Evolutionary conservation across 37 sponge, comb jelly and placozoan species (phyloP).

Genomic region (Ianthella basta): DNA sequence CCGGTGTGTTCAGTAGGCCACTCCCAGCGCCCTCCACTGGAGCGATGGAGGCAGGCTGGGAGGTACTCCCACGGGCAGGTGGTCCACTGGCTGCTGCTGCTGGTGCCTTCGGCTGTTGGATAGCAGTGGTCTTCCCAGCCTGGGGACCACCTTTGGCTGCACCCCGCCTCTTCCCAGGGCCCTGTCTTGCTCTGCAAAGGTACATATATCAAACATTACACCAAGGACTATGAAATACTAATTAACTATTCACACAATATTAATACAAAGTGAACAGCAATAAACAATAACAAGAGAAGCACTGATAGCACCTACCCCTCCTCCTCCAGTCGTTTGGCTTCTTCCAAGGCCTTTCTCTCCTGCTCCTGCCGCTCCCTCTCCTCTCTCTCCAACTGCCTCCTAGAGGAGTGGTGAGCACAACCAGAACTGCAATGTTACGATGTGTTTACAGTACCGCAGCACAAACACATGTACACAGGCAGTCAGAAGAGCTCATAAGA

Average conservation of each 20-base stretch:
- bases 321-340: conserved; percentile 62
- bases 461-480: neutral
- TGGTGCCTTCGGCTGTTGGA: conserved; percentile 64
- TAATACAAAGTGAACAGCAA: no score
- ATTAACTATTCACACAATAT: no score
- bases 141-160: no score
- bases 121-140: conserved; percentile 48
- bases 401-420: neutral
- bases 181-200: no score
- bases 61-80: no score
- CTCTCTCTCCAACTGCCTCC: conserved; percentile 33
- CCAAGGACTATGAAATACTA: no score
- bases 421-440: neutral
- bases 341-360: conserved; percentile 42
- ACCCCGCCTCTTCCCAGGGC: no score
- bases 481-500: neutral
- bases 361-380: conserved; percentile 34
- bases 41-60: no score
- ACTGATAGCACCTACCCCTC: conserved; percentile 37
- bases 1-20: no score
- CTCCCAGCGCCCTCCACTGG: no score
- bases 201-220: no score
- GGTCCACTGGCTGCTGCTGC: no score
- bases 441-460: neutral
- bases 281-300: neutral